phyloP scores from a whole-genome alignment of 2,888 invertebrate genomes.

The Athalia rosae region DNA sequence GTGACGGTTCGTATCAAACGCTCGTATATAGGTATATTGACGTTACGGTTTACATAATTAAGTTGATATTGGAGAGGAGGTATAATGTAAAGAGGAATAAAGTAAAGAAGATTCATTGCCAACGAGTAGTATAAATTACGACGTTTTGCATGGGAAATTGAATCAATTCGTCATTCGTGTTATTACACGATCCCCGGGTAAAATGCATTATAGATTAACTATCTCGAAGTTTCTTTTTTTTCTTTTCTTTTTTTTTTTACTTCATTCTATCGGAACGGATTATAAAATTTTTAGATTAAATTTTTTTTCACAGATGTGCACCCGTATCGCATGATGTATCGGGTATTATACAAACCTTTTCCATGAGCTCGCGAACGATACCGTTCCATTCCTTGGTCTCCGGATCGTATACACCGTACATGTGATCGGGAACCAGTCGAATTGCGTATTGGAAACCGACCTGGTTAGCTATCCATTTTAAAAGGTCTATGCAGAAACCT shows the following conservation, averaged over 20 bases:
- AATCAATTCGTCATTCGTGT: conserved; percentile 3
- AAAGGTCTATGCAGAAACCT: conserved; percentile 93
- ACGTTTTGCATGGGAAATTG: conserved; percentile 56
- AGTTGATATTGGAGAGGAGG: conserved; percentile 56
- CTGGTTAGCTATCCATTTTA: conserved; percentile 87
- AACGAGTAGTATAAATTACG: not conserved
- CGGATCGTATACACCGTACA: conserved; percentile 93
- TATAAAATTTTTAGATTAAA: too few relatives aligned
- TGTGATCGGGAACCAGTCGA: conserved; percentile 88
- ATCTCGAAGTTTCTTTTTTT: not conserved
- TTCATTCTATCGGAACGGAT: too few relatives aligned
- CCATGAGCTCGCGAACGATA: conserved; percentile 90
- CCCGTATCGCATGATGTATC: too few relatives aligned
- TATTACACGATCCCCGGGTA: too few relatives aligned
- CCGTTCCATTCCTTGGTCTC: conserved; percentile 94
- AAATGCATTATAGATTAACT: too few relatives aligned
- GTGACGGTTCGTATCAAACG: conserved; percentile 53
- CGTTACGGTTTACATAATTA: conserved; percentile 56
- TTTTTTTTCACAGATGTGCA: too few relatives aligned
- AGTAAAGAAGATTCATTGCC: too few relatives aligned
- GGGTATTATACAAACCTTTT: conserved; percentile 79
- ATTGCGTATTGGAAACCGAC: conserved; percentile 93
- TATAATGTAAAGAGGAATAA: conserved; percentile 51
- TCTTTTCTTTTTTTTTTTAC: not conserved
- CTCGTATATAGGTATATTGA: conserved; percentile 47